Conservation (phyloP, 30 jellyfish, hydroid and myxozoan species). For the Pseudorhiza aurosa region DNA sequence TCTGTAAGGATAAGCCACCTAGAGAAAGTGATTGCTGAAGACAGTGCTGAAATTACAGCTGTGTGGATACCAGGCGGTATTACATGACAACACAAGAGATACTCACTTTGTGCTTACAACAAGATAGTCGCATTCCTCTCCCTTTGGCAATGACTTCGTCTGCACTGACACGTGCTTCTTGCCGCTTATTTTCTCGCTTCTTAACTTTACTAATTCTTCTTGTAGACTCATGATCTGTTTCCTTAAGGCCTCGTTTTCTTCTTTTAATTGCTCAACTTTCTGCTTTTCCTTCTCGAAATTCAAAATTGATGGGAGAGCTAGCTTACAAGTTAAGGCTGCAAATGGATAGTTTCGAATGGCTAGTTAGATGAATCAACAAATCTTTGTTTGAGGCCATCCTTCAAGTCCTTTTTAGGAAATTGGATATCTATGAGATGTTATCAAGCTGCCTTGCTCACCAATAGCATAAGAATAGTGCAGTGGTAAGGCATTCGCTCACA, state of each 20-base stretch:
- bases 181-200: conserved; percentile 44
- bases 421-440: too few species aligned
- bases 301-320: conserved; percentile 81
- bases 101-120: conserved; percentile 68
- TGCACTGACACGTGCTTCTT: conserved; percentile 64
- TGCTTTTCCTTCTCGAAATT: conserved; percentile 84
- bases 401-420: too few species aligned
- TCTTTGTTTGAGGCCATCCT: too few species aligned
- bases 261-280: conserved; percentile 49
- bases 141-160: conserved; percentile 39
- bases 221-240: conserved; percentile 58
- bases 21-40: too few species aligned
- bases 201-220: conserved; percentile 55
- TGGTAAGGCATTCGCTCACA: too few species aligned
- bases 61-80: too few species aligned
- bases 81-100: not conserved
- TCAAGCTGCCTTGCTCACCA: too few species aligned
- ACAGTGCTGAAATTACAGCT: too few species aligned
- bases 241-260: conserved; percentile 54
- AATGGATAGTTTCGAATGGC: too few species aligned
- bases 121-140: conserved; percentile 65
- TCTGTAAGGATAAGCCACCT: too few species aligned
- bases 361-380: too few species aligned
- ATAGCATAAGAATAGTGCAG: too few species aligned
- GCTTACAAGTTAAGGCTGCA: conserved; percentile 1